phyloP scores from a whole-genome alignment of 2,797 vertebrate species.

The Brachymystax lenok region DNA sequence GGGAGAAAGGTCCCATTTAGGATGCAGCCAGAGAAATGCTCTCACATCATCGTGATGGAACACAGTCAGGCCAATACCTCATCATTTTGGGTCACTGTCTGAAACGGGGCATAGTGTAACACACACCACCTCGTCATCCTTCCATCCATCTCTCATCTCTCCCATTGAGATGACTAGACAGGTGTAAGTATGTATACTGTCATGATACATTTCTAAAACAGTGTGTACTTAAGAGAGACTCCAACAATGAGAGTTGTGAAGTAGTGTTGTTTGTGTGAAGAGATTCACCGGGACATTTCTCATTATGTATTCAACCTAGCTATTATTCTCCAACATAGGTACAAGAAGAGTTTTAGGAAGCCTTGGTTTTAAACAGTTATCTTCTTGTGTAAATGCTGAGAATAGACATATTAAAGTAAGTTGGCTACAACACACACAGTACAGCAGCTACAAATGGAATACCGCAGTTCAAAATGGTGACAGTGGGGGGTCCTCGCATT shows the following conservation, averaged over 20 bases:
- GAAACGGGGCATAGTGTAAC: constrained; percentile 15
- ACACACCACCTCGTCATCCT: constrained; percentile 17
- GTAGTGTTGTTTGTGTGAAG: neutral
- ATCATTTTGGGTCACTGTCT: constrained; percentile 1
- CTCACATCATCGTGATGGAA: constrained; percentile 46
- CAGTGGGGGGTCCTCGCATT: constrained; percentile 60
- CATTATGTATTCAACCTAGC: neutral
- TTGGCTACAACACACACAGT: constrained; percentile 35
- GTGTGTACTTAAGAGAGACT: neutral
- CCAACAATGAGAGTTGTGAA: neutral
- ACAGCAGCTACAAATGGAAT: constrained; percentile 59
- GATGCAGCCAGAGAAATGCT: constrained; percentile 31
- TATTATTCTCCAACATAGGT: neutral
- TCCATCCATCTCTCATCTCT: neutral
- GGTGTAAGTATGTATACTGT: neutral
- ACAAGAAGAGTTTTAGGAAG: neutral
- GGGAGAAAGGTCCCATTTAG: no score
- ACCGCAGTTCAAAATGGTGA: constrained; percentile 29
- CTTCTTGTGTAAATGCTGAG: constrained; percentile 34
- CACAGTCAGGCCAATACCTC: constrained; percentile 20
- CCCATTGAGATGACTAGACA: neutral
- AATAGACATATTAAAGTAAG: constrained; percentile 45
- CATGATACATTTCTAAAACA: neutral
- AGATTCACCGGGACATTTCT: neutral
- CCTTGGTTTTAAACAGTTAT: constrained; percentile 5